Evolutionary conservation across 92 coral and sea anemone genomes (phyloP), one percentile per base, ranked within the genome.

Genomic region (Porites lobata): DNA sequence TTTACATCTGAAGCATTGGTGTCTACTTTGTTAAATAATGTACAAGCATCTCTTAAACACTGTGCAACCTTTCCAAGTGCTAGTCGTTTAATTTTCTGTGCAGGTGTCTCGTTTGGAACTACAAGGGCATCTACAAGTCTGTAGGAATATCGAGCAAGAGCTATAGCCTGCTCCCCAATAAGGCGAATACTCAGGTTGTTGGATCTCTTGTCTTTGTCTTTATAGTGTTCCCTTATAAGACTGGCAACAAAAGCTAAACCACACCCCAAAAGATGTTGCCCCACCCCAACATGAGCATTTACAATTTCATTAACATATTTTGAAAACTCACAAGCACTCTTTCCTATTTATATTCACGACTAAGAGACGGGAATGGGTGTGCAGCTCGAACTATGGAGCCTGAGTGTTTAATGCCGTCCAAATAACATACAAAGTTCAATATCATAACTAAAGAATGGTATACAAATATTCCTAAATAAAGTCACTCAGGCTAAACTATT

Each of bases 91-190:
- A 53, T 53, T 18, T 52, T 76, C 54, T 57, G 61, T 21, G 76
- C 76, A 19, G 18, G 65, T 61, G 77, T 50, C 78, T 61, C 64
- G 74, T 51, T 12, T 81, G 76, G 38, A 43, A 69, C 26, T 24
- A 24, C 26, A 24, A 24, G 26, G 26, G 26, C 26, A 24, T 24
- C 26, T 24, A 24, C 26, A 24, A 24, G 26, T 24, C 26, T 24
- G 26, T 24, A 24, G 21, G 77, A 63, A 68, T 50, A 78, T 59
- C 57, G 69, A 50, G 90, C 90, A 13, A 86, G 21, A 21, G 90
- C 84, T 47, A 86, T 86, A 38, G 90, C 87, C 79, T 81, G 86
- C 50, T 88, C 91, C 29, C 91, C 91, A 69, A 73, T 65, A 19
- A 88, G 54, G 50, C 91, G 74, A 56, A 75, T 69, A 72, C 86